Conservation (phyloP, 1,140 invertebrate genomes). For the Drosophila sucinea region DNA sequence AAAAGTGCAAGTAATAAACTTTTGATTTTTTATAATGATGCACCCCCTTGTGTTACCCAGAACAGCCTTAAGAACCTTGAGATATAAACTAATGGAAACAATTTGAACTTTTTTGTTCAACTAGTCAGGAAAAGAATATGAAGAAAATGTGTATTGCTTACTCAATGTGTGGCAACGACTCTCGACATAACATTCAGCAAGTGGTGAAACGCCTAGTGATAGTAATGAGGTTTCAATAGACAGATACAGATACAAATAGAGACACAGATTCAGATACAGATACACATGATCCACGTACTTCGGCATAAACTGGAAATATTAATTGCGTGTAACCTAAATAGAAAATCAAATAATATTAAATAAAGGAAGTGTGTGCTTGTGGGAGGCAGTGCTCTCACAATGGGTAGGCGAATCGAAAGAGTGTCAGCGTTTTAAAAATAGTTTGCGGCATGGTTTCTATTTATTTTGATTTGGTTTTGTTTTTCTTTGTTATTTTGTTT, state of each 20-base stretch:
- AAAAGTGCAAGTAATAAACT: constrained; percentile 80
- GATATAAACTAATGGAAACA: constrained; percentile 27
- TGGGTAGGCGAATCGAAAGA: constrained; percentile 63
- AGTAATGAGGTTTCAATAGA: constrained; percentile 56
- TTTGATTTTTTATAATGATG: constrained; percentile 54
- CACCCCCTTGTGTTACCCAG: constrained; percentile 23
- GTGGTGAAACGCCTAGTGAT: constrained; percentile 71
- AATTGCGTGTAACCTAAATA: constrained; percentile 75
- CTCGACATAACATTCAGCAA: constrained; percentile 60
- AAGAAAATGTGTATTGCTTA: constrained; percentile 64
- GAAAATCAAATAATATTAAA: constrained; percentile 38
- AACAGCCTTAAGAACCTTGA: constrained; percentile 31
- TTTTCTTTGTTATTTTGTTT: constrained; percentile 19
- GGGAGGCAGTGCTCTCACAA: constrained; percentile 23
- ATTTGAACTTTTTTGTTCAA: constrained; percentile 13
- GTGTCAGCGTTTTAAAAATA: constrained; percentile 78
- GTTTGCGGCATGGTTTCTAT: constrained; percentile 71
- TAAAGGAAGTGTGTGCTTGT: constrained; percentile 70
- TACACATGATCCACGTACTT: constrained; percentile 44
- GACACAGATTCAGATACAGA: constrained; percentile 15
- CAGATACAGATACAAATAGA: constrained; percentile 31
- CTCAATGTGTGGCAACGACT: constrained; percentile 60
- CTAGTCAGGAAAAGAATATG: constrained; percentile 26
- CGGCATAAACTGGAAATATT: constrained; percentile 65
- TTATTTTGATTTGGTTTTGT: constrained; percentile 65